Percentiles rank a stretch among this genome's conserved stretches.
phyloP scores from a whole-genome alignment of 2,797 vertebrate species.

The Ptychobarbus kaznakovi region DNA sequence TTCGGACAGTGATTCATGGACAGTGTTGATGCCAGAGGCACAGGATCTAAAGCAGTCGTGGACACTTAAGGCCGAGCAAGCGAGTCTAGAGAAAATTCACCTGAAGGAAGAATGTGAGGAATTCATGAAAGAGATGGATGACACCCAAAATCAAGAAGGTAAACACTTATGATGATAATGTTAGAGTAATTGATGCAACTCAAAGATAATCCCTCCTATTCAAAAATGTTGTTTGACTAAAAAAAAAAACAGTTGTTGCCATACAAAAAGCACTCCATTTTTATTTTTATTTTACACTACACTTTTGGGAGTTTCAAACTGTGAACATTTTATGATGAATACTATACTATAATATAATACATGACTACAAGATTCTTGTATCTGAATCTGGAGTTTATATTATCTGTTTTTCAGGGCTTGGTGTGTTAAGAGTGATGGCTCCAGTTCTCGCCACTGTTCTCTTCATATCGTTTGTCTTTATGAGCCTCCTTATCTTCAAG shows the following conservation, averaged over 20 bases:
- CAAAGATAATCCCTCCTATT: too few species aligned
- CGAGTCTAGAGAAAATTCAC: slow-evolving; percentile 47
- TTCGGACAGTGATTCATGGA: slow-evolving; percentile 64
- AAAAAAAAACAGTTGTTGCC: background rate
- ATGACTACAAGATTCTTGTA: background rate
- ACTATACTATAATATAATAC: too few species aligned
- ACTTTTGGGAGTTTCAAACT: background rate
- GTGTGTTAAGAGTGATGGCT: slow-evolving; percentile 32
- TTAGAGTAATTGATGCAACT: background rate
- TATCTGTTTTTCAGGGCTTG: slow-evolving; percentile 44
- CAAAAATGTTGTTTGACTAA: background rate
- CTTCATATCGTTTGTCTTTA: slow-evolving; percentile 52
- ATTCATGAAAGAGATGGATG: slow-evolving; percentile 64
- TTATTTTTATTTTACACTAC: background rate
- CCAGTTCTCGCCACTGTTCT: slow-evolving; percentile 61
- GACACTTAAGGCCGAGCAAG: slow-evolving; percentile 58
- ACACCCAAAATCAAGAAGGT: slow-evolving; percentile 61
- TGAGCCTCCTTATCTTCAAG: slow-evolving; percentile 60
- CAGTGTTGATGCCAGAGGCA: slow-evolving; percentile 60
- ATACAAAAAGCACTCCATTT: background rate
- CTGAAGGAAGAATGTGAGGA: slow-evolving; percentile 70
- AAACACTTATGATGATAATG: background rate
- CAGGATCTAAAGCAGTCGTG: slow-evolving; percentile 59
- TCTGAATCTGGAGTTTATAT: slow-evolving; percentile 26
- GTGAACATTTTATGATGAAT: background rate